Percentiles rank a stretch among this genome's conserved stretches.
Conservation (phyloP, 2,113 vertebrate genomes). For the Puntigrus tetrazona region DNA sequence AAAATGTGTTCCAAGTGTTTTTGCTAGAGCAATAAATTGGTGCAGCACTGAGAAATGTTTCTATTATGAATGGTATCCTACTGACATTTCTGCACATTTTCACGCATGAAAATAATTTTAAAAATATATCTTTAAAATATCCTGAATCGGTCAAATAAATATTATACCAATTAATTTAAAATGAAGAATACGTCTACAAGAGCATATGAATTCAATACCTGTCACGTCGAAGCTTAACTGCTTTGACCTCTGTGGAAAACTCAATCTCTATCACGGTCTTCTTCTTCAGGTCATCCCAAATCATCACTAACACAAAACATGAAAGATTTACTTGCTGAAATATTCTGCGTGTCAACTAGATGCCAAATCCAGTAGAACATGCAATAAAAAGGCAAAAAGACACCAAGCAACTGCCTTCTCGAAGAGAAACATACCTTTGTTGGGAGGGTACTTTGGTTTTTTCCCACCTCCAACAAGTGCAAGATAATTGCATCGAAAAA, state of each 20-base stretch:
- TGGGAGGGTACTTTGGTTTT: conserved; percentile 97
- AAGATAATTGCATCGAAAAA: conserved; percentile 98
- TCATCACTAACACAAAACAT: conserved; percentile 84
- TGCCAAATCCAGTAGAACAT: neutral
- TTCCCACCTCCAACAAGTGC: conserved; percentile 97
- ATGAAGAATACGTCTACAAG: neutral
- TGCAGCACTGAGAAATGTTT: neutral
- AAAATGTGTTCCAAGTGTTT: too few relatives aligned
- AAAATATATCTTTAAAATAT: neutral
- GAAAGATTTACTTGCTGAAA: neutral
- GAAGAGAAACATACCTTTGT: conserved; percentile 85
- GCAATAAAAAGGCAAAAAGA: neutral
- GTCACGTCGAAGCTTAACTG: conserved; percentile 94
- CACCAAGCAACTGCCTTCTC: neutral
- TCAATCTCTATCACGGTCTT: conserved; percentile 99
- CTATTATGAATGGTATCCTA: neutral
- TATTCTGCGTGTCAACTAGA: neutral
- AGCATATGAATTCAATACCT: conserved; percentile 71
- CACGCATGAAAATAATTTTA: too few relatives aligned
- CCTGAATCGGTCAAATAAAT: neutral
- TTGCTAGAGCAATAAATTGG: neutral
- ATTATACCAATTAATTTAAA: neutral
- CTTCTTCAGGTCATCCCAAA: conserved; percentile 99
- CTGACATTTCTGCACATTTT: neutral
- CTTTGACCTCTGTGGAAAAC: conserved; percentile 98